Evolutionary conservation across 2,888 invertebrate species (phyloP).

Genomic region (Nezara viridula): DNA sequence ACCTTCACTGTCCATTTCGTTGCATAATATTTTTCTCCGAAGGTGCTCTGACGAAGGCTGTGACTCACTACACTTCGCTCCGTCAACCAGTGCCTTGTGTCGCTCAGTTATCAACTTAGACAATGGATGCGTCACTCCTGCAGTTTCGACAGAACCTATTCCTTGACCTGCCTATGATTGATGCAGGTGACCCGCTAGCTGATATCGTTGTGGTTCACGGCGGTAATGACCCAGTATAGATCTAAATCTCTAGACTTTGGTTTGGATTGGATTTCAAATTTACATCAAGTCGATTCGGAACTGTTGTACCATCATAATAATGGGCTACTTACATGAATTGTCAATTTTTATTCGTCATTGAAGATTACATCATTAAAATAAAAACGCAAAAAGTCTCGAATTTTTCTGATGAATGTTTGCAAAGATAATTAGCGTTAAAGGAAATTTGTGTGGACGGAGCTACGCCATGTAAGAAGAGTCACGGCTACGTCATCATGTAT

Average conservation of each 20-base stretch:
- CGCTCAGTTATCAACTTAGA: neutral
- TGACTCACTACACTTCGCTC: constrained; percentile 16
- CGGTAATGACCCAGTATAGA: neutral
- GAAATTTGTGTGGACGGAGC: too few relatives aligned
- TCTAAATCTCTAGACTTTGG: neutral
- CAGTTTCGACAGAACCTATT: constrained; percentile 4
- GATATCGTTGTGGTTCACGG: neutral
- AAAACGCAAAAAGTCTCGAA: too few relatives aligned
- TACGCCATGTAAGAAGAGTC: too few relatives aligned
- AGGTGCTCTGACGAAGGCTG: neutral
- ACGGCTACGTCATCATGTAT: too few relatives aligned
- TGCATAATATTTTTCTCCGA: neutral
- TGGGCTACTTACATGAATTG: too few relatives aligned
- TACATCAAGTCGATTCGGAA: neutral
- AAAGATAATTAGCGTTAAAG: too few relatives aligned
- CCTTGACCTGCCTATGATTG: neutral
- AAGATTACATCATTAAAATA: too few relatives aligned
- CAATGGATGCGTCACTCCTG: constrained; percentile 1
- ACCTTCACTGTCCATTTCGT: neutral
- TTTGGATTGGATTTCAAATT: neutral
- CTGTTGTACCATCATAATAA: neutral
- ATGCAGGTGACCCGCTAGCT: neutral
- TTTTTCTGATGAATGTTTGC: too few relatives aligned
- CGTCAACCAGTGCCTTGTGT: neutral
- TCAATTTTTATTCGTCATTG: too few relatives aligned